Percentiles rank a stretch among this genome's conserved stretches.
Evolutionary conservation across 2,113 vertebrate species (phyloP).

Genomic region (Passer domesticus): DNA sequence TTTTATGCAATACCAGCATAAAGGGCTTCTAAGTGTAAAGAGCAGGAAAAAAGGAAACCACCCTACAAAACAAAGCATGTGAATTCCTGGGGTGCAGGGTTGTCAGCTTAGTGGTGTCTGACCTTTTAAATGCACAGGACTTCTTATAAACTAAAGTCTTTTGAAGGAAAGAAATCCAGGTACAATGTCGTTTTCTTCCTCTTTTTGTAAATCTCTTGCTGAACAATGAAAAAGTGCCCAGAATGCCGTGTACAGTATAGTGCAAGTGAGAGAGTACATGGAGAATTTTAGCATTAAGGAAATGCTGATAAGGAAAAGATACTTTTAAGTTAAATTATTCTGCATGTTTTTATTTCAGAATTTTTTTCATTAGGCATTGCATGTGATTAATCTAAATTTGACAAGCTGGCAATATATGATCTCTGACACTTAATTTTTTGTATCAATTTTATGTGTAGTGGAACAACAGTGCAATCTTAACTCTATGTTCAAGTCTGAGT

Average conservation of each 20-base stretch:
- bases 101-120: background rate
- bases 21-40: constrained; percentile 41
- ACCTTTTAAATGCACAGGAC: background rate
- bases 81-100: background rate
- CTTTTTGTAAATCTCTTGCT: background rate
- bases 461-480: background rate
- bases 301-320: background rate
- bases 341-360: background rate
- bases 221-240: background rate
- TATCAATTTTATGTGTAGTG: background rate
- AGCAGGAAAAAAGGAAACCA: background rate
- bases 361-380: background rate
- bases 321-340: background rate
- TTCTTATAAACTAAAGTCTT: background rate
- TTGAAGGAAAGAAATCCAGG: background rate
- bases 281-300: background rate
- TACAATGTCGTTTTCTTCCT: background rate
- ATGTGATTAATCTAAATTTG: background rate
- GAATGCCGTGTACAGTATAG: background rate
- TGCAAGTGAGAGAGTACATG: background rate
- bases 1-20: constrained; percentile 76
- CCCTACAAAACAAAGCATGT: background rate
- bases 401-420: background rate
- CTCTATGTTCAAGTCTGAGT: background rate
- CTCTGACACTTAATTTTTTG: background rate